These are phyloP conservation scores for Bucco capensis DNA, from an alignment of 2,113 vertebrate species.

Conservation along the genomic window DNA sequence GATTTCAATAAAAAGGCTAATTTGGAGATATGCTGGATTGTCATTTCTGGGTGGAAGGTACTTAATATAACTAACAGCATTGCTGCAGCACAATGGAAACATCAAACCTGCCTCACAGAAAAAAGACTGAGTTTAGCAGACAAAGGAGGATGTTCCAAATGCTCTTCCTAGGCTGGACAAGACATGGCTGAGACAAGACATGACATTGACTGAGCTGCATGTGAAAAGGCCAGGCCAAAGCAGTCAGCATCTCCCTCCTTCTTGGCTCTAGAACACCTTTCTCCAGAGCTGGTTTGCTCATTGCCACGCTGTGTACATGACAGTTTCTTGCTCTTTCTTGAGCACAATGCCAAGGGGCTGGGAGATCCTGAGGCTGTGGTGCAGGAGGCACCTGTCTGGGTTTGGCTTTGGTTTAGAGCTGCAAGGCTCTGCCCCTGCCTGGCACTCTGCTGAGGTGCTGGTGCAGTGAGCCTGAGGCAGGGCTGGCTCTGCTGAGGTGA, in stretches of 20 bases:
- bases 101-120: not conserved
- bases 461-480: rapidly evolving
- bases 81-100: not conserved
- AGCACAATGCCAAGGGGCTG: not conserved
- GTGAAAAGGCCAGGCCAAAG: not conserved
- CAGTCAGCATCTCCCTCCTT: rapidly evolving
- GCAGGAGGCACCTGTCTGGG: rapidly evolving
- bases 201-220: not conserved
- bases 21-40: constrained; percentile 69
- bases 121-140: not conserved
- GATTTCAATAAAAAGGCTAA: constrained; percentile 75
- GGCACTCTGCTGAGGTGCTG: too few relatives aligned
- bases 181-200: too few relatives aligned
- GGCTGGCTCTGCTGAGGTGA: rapidly evolving
- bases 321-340: rapidly evolving
- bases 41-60: not conserved
- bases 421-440: rapidly evolving
- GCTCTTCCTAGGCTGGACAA: not conserved
- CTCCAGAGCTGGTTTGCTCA: not conserved
- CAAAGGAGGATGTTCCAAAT: not conserved
- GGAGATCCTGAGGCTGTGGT: rapidly evolving
- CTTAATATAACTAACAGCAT: constrained; percentile 30
- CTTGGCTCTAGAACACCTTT: not conserved
- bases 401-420: rapidly evolving
- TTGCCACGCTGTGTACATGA: rapidly evolving